Percentiles rank a stretch among this genome's conserved stretches.
Conservation (phyloP, 2,797 vertebrate species). For the Carduelis carduelis region DNA sequence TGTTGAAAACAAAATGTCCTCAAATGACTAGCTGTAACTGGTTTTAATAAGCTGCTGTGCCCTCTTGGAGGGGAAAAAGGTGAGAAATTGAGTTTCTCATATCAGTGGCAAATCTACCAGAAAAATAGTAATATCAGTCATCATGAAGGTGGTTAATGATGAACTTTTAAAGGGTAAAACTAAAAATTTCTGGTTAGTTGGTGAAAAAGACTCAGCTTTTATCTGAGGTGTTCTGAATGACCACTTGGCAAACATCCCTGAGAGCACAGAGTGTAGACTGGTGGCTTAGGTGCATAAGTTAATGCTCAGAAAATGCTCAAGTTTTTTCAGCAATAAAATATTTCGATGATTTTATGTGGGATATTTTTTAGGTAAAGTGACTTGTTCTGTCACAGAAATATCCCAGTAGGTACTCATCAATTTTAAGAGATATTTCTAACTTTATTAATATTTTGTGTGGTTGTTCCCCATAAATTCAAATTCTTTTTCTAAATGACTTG, state of each 20-base stretch:
- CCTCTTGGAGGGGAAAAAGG: rapidly evolving
- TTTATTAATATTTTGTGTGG: background rate
- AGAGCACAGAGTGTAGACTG: background rate
- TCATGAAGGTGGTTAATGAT: background rate
- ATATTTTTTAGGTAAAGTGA: background rate
- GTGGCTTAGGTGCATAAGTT: background rate
- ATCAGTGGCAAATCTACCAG: background rate
- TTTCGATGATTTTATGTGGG: background rate
- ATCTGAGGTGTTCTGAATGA: background rate
- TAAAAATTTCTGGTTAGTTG: background rate
- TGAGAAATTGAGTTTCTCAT: background rate
- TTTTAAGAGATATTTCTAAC: background rate
- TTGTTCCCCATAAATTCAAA: background rate
- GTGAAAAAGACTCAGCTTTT: background rate
- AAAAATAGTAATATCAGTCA: background rate
- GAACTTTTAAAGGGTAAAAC: background rate
- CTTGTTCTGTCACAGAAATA: background rate
- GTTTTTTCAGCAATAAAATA: background rate
- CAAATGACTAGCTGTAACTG: background rate
- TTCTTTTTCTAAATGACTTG: background rate
- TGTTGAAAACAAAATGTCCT: background rate
- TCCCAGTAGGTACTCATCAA: background rate
- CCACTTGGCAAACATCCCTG: background rate
- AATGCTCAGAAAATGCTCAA: background rate
- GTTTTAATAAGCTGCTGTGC: background rate